phyloP scores from a whole-genome alignment of 2,113 vertebrate genomes.

The Sander lucioperca region DNA sequence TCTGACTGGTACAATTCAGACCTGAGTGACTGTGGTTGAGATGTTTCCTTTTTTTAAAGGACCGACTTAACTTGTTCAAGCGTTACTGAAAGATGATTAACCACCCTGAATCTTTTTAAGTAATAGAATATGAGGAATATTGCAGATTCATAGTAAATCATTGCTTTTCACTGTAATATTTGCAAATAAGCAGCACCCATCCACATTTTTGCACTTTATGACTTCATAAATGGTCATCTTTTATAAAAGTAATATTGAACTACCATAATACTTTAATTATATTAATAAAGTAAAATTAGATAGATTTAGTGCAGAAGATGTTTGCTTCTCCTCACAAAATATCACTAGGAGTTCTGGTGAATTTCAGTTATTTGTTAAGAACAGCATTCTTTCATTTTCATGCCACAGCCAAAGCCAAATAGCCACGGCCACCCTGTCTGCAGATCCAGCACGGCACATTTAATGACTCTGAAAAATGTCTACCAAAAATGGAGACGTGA shows the following conservation, averaged over 20 bases:
- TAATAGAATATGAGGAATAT: background rate
- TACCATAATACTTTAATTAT: background rate
- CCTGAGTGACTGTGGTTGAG: background rate
- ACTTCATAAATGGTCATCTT: background rate
- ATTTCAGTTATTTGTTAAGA: slow-evolving; percentile 27
- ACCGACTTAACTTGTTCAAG: background rate
- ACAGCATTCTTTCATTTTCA: slow-evolving; percentile 18
- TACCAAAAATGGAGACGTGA: slow-evolving; percentile 64
- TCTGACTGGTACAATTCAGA: background rate
- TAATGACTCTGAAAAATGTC: slow-evolving; percentile 55
- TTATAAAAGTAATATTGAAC: background rate
- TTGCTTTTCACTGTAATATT: background rate
- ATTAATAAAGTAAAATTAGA: background rate
- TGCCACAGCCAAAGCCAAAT: slow-evolving; percentile 28
- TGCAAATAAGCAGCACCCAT: background rate
- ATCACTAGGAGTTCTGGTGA: background rate
- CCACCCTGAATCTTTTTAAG: background rate
- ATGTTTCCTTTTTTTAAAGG: background rate
- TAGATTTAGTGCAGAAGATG: background rate
- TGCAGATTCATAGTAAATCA: background rate
- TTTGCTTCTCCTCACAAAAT: background rate
- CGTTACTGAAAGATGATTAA: background rate
- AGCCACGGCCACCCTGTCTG: slow-evolving; percentile 38
- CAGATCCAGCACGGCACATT: slow-evolving; percentile 23
- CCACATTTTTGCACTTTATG: background rate